A percentile compares a stretch with the other conserved stretches of the same genome.
Conservation (phyloP, 1,140 invertebrate genomes). For the Metaphire vulgaris region DNA sequence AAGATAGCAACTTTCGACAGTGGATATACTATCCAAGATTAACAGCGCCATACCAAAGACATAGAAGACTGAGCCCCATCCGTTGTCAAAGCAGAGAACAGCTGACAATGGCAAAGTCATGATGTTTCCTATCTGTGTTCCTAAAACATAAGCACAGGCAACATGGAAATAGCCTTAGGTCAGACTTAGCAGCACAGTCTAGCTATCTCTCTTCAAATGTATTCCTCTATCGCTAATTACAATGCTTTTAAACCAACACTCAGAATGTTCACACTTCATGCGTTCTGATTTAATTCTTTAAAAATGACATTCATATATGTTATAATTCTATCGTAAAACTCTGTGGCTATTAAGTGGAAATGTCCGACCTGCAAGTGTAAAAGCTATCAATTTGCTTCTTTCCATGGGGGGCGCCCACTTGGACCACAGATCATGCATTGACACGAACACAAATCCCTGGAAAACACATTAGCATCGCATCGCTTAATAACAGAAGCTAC, state of each 20-base stretch:
- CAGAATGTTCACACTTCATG: background rate
- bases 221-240: background rate
- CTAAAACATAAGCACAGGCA: constrained; percentile 23
- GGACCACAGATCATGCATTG: constrained; percentile 38
- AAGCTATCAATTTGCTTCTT: constrained; percentile 38
- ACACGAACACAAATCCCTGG: constrained; percentile 53
- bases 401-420: constrained; percentile 47
- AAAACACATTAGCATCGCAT: no score
- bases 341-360: background rate
- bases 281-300: background rate
- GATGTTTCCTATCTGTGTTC: constrained; percentile 37
- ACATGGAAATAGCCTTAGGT: background rate
- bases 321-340: background rate
- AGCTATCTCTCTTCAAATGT: background rate
- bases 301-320: background rate
- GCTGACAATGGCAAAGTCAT: constrained; percentile 38
- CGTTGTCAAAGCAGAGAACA: constrained; percentile 37
- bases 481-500: no score
- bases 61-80: constrained; percentile 45
- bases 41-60: constrained; percentile 40
- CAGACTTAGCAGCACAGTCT: no score
- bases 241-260: background rate
- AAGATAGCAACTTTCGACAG: no score
- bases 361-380: constrained; percentile 39
- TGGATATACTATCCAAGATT: no score